A percentile compares a stretch with the other conserved stretches of the same genome.
Evolutionary conservation across 1,140 invertebrate species (phyloP).

Genomic region (Ceratina calcarata): DNA sequence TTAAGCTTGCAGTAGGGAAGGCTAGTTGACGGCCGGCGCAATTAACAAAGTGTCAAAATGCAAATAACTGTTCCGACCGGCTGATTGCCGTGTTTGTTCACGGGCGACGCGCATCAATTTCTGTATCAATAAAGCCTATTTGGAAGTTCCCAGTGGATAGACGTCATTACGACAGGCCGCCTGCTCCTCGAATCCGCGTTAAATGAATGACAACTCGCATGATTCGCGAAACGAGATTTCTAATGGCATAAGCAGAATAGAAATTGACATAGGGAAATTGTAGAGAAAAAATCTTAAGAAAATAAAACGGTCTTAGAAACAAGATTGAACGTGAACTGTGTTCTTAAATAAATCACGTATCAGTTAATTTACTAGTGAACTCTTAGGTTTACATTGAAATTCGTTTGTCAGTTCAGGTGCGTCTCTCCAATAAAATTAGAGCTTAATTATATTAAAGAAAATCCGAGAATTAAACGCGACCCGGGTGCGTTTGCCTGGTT

Average conservation of each 20-base stretch:
- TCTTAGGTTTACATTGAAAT: no score
- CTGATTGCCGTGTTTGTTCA: conserved; percentile 65
- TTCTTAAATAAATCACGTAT: no score
- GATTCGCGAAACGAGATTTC: no score
- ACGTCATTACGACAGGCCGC: background rate
- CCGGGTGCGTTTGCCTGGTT: conserved; percentile 1
- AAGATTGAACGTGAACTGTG: no score
- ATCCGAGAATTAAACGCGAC: background rate
- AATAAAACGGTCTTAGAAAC: no score
- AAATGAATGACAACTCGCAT: background rate
- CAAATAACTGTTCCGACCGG: conserved; percentile 62
- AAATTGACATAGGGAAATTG: no score
- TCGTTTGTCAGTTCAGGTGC: no score
- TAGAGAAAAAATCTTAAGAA: no score
- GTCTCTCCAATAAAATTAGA: no score
- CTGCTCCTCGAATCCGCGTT: no score
- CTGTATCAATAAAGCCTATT: conserved; percentile 61
- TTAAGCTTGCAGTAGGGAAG: background rate
- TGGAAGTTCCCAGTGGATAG: background rate
- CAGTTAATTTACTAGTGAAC: no score
- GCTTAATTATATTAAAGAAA: background rate
- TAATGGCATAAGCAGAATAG: no score
- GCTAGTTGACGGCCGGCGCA: conserved; percentile 11
- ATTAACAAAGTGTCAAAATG: conserved; percentile 68
- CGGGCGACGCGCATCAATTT: conserved; percentile 58